Conservation (phyloP, 2,888 invertebrate genomes). For the Stenoptilia bipunctidactyla region DNA sequence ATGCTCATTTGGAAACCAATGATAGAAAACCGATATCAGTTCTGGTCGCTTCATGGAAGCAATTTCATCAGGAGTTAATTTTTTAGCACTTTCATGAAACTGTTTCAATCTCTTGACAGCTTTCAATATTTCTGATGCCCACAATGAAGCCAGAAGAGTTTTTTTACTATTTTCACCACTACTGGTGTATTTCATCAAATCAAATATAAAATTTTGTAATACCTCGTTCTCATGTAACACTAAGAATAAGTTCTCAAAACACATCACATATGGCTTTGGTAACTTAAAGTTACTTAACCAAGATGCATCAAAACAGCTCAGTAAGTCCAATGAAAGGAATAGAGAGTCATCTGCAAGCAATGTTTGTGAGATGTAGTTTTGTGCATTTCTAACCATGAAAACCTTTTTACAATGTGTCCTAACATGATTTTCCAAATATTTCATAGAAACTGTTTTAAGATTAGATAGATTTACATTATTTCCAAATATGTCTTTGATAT, state of each 20-base stretch:
- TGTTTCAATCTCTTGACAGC: constrained; percentile 47
- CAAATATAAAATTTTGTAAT: constrained; percentile 52
- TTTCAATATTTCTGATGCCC: constrained; percentile 61
- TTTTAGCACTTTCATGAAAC: constrained; percentile 30
- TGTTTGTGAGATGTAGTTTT: constrained; percentile 28
- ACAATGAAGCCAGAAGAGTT: constrained; percentile 56
- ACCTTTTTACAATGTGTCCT: constrained; percentile 32
- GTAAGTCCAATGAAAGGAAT: constrained; percentile 42
- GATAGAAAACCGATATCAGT: constrained; percentile 35
- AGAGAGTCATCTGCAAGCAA: constrained; percentile 41
- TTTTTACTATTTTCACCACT: constrained; percentile 20
- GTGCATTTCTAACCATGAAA: constrained; percentile 27
- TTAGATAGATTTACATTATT: constrained; percentile 36
- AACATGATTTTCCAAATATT: constrained; percentile 30
- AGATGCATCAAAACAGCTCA: constrained; percentile 29
- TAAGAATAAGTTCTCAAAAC: constrained; percentile 68
- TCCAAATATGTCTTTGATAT: constrained; percentile 43
- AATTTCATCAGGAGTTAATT: constrained; percentile 24
- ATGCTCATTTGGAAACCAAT: constrained; percentile 48
- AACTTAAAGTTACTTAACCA: constrained; percentile 28
- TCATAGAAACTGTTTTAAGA: constrained; percentile 35
- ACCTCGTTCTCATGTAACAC: constrained; percentile 64
- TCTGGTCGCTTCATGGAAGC: constrained; percentile 30
- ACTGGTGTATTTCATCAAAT: constrained; percentile 32
- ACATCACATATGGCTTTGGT: constrained; percentile 35